Evolutionary conservation across 2,888 invertebrate genomes (phyloP), one percentile per base, ranked within the genome.

Genomic region (Hartigia nigra): DNA sequence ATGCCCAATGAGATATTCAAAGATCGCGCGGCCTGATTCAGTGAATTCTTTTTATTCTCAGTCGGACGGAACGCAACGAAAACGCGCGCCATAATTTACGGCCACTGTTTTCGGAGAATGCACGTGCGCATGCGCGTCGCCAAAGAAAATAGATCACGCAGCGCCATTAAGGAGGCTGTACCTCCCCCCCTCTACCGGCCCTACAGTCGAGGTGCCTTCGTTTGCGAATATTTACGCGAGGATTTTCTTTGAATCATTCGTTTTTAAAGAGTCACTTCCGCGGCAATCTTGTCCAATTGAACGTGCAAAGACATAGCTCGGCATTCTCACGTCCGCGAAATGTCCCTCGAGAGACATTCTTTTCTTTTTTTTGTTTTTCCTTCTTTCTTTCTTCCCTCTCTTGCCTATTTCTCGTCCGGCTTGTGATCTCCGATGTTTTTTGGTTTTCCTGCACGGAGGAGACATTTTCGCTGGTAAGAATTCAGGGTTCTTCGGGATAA

Each of bases 261-360:
- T 74, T 36, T 74, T 74, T 74, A 74, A 74, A 74, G 36, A 36
- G 36, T 34, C 74, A 32, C 74, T 36, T 31, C 74, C 74, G 74
- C 74, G 70, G 12, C 39, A 70, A 70, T 5, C 14, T 70, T 31
- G 70, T 70, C 70, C 70, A 39, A 39, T 39, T 39, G 39, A 39
- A 39, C 39, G 39, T 39, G 39, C 39, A 39, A 39, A 39, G 39
- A 39, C 39, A 14, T 5, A 14, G 39, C 39, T 39, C 39, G 39
- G 14, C 39, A 14, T 39, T 39, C 39, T 39, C 39, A 39, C 39
- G 39, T 39, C 39, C 39, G 14, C 39, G 39, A 14, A 39, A 39
- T 39, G 14, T 39, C 14, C 39, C 39, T 39, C 39, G 39, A 14
- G 14, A 14, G 39, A 23, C 39, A 39, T 39, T 14, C 12, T 39